phyloP scores from a whole-genome alignment of 2,797 vertebrate species.

The Myoxocephalus aenaeus region DNA sequence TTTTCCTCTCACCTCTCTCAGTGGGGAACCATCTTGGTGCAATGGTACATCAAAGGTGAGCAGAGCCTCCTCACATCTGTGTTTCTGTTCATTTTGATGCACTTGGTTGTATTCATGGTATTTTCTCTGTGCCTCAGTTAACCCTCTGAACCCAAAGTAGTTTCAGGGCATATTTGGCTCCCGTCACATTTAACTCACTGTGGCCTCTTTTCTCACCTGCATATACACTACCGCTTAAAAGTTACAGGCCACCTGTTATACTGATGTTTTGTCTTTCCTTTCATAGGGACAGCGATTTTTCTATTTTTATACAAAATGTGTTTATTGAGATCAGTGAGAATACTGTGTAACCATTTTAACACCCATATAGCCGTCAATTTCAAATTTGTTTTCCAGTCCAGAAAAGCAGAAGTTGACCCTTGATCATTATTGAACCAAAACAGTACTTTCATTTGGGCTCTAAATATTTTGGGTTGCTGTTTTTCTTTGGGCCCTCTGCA shows the following conservation, averaged over 20 bases:
- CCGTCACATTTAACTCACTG: background rate
- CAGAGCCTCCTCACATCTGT: background rate
- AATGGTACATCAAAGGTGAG: slow-evolving; percentile 99
- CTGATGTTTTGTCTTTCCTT: background rate
- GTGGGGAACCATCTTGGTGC: slow-evolving; percentile 96
- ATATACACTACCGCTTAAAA: background rate
- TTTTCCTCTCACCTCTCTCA: slow-evolving; percentile 78
- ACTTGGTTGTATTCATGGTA: background rate
- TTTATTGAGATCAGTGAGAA: too few relatives aligned
- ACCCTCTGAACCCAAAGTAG: background rate
- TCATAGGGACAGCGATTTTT: background rate
- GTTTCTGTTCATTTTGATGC: slow-evolving; percentile 10
- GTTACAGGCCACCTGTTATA: background rate
- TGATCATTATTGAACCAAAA: too few relatives aligned
- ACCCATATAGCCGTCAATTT: too few relatives aligned
- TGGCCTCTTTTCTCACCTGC: background rate
- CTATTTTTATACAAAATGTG: too few relatives aligned
- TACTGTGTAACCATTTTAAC: too few relatives aligned
- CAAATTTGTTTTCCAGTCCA: too few relatives aligned
- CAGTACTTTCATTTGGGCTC: too few relatives aligned
- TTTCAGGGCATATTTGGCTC: background rate
- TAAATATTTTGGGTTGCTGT: background rate
- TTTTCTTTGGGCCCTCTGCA: background rate
- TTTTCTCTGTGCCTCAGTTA: background rate
- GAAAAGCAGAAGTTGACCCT: too few relatives aligned